These are phyloP conservation scores for Lycaon pictus DNA, from an alignment of 2,113 vertebrate species.

Conservation along the genomic window DNA sequence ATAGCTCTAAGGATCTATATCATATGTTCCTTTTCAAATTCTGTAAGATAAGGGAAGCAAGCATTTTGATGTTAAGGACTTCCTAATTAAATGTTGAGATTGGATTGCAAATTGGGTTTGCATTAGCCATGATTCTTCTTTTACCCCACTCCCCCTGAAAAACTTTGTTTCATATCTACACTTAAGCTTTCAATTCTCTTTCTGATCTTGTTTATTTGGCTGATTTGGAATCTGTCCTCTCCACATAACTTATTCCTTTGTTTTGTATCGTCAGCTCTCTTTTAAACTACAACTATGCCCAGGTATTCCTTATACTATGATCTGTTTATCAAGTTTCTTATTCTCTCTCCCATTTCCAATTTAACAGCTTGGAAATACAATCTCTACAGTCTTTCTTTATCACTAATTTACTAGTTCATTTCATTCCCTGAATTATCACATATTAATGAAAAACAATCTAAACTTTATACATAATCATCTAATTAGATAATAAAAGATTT, in stretches of 20 bases:
- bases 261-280: not conserved
- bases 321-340: not conserved
- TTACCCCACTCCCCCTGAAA: not conserved
- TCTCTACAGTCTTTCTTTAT: not conserved
- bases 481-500: not conserved
- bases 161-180: not conserved
- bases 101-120: not conserved
- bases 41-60: conserved; percentile 10
- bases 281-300: not conserved
- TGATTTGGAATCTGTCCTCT: not conserved
- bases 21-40: not conserved
- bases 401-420: not conserved
- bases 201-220: not conserved
- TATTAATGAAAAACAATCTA: not conserved
- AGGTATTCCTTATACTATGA: not conserved
- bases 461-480: not conserved
- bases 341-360: not conserved
- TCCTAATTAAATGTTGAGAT: not conserved
- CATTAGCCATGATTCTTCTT: not conserved
- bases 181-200: not conserved
- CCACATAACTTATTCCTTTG: not conserved
- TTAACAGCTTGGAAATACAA: not conserved
- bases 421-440: not conserved
- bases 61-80: not conserved
- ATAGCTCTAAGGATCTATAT: not conserved